These are phyloP conservation scores for Agrypnia vestita DNA, from an alignment of 1,140 invertebrate genomes.

Conservation along the genomic window DNA sequence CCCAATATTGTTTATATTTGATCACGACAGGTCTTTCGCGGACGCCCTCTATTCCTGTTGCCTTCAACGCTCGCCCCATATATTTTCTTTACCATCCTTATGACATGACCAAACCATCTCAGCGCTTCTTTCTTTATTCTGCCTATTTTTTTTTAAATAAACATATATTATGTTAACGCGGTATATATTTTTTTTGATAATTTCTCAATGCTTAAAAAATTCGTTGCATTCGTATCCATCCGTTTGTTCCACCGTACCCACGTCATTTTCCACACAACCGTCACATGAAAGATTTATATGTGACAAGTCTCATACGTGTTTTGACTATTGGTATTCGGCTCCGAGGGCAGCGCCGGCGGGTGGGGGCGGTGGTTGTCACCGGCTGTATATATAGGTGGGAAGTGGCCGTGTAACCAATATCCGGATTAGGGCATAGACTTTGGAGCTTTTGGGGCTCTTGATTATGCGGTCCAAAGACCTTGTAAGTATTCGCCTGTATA, in stretches of 20 bases:
- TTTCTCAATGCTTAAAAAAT: not conserved
- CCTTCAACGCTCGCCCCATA: too few species aligned
- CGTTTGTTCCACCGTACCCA: constrained; percentile 23
- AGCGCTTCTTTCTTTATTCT: too few species aligned
- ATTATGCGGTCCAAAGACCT: constrained; percentile 23
- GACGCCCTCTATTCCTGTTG: too few species aligned
- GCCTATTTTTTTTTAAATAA: too few species aligned
- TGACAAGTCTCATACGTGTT: constrained; percentile 59
- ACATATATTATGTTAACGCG: too few species aligned
- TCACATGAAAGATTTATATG: constrained; percentile 58
- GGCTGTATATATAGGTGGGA: constrained; percentile 34
- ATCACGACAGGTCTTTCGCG: too few species aligned
- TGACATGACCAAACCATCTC: too few species aligned
- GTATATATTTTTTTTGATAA: too few species aligned
- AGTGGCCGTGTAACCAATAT: constrained; percentile 60
- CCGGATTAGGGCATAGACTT: constrained; percentile 48
- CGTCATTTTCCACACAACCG: constrained; percentile 42
- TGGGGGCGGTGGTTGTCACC: constrained; percentile 37
- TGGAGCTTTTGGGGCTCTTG: constrained; percentile 10
- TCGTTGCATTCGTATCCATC: not conserved
- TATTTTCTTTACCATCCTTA: too few species aligned
- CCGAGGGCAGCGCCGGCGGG: not conserved
- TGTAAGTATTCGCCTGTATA: constrained; percentile 32
- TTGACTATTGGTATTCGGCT: constrained; percentile 57
- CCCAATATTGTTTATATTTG: too few species aligned